Base-by-base conservation (phyloP, 30 jellyfish, hydroid and myxozoan species). In the Cassiopea andromeda region DNA sequence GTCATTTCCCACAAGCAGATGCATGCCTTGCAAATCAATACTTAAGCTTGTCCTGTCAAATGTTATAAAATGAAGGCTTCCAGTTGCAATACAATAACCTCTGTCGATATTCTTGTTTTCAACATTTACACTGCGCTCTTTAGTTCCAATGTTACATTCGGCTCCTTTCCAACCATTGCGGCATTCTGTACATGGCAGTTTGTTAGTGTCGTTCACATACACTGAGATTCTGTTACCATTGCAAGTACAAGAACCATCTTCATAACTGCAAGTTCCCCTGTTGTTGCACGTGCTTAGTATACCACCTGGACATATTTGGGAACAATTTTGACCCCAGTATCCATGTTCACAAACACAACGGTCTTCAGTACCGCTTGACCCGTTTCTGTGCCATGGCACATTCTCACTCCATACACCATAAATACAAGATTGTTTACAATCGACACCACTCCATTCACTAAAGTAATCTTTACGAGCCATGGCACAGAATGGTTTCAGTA, bases 291-390 rank as follows among this genome's bases (percentile, higher is more conserved):
- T 78, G 43, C 78, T 88, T 47, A 88, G 66, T 16, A 78, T 46
- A 5, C 95, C 95, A 46, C 95, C 95, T 14, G 95, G 90, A 54
- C 95, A 88, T 7, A 88, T 38, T 18, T 54, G 45, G 19, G 90
- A 38, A 79, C 95, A 88, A 61, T 88, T 80, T 44, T 19, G 10
- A 44, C 87, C 90, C 95, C 95, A 88, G 76, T 88, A 88, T 17
- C 95, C 95, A 48, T 66, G 70, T 70, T 88, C 95, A 27, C 95
- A 88, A 19, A 68, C 48, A 73, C 95, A 88, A 7, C 43, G 27
- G 47, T 7, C 81, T 19, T 49, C 75, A 2, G 87, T 47, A 1
- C 79, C 79, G 15, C 50, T 70, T 19, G 79, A 14, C 16, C 50
- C 50, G 54, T 70, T 70, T 15, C 79, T 19, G 54, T 2, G 5